phyloP scores from a whole-genome alignment of 2,888 invertebrate species.

The Tenthredo livida region DNA sequence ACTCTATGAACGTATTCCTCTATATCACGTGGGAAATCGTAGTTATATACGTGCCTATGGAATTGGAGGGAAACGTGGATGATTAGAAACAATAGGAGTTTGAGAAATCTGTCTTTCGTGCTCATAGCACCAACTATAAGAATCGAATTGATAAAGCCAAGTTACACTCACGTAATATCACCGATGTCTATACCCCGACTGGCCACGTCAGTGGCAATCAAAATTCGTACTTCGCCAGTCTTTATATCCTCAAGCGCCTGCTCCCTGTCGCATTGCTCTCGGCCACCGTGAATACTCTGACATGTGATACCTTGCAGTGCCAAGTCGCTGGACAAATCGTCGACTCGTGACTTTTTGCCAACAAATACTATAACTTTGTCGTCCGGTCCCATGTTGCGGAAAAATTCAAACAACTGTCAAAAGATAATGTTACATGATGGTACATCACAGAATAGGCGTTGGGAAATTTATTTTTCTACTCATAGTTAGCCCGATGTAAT shows the following conservation, averaged over 20 bases:
- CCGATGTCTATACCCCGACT: slow-evolving; percentile 96
- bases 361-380: slow-evolving; percentile 96
- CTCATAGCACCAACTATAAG: neutral
- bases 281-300: slow-evolving; percentile 93
- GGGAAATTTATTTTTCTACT: neutral
- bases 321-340: slow-evolving; percentile 90
- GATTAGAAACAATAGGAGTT: neutral
- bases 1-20: slow-evolving; percentile 98
- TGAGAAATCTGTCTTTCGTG: too few relatives aligned
- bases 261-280: slow-evolving; percentile 90
- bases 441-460: neutral
- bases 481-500: neutral
- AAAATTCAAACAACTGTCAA: slow-evolving; percentile 84
- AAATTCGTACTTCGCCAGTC: slow-evolving; percentile 87
- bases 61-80: slow-evolving; percentile 17
- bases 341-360: slow-evolving; percentile 91
- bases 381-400: slow-evolving; percentile 83
- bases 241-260: slow-evolving; percentile 92
- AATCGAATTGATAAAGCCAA: slow-evolving; percentile 5
- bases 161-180: slow-evolving; percentile 85
- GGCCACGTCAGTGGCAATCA: slow-evolving; percentile 97
- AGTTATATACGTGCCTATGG: slow-evolving; percentile 91
- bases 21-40: slow-evolving; percentile 95
- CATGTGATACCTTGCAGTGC: slow-evolving; percentile 84
- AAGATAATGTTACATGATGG: slow-evolving; percentile 20